Percentiles rank a stretch among this genome's conserved stretches.
These are phyloP conservation scores for Leucophenga montana DNA, from an alignment of 2,888 invertebrate species.

Conservation along the genomic window DNA sequence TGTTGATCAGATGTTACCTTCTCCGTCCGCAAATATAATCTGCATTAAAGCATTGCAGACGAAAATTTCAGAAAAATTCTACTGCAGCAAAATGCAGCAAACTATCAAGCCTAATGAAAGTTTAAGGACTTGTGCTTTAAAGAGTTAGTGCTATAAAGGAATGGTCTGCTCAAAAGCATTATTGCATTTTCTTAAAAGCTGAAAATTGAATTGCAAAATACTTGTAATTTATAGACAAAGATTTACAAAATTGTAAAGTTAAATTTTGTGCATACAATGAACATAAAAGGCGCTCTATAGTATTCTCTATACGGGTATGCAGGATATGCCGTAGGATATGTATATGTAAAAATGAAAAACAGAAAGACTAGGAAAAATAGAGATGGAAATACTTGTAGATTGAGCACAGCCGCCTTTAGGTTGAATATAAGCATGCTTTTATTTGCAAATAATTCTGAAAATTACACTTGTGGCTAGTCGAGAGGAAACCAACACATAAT, in stretches of 20 bases:
- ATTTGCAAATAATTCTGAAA: slow-evolving; percentile 37
- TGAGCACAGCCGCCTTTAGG: not conserved
- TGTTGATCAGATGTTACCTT: no score
- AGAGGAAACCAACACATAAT: slow-evolving; percentile 24
- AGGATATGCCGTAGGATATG: not conserved
- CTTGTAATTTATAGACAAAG: slow-evolving; percentile 21
- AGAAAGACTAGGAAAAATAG: not conserved
- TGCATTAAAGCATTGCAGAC: not conserved
- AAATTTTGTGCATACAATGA: not conserved
- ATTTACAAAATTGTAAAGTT: not conserved
- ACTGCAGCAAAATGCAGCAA: not conserved
- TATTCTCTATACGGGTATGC: no score
- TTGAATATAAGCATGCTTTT: slow-evolving; percentile 1
- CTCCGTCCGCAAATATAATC: no score
- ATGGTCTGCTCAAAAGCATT: no score
- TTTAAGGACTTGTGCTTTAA: no score
- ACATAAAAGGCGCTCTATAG: not conserved
- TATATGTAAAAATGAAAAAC: not conserved
- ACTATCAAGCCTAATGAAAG: not conserved
- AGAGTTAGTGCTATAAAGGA: no score
- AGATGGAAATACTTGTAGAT: not conserved
- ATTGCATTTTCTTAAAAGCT: not conserved
- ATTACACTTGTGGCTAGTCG: slow-evolving; percentile 41
- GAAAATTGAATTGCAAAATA: slow-evolving; percentile 26
- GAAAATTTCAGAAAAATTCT: not conserved